These are phyloP conservation scores for Euproctis similis DNA, from an alignment of 2,888 invertebrate genomes.

Conservation along the genomic window DNA sequence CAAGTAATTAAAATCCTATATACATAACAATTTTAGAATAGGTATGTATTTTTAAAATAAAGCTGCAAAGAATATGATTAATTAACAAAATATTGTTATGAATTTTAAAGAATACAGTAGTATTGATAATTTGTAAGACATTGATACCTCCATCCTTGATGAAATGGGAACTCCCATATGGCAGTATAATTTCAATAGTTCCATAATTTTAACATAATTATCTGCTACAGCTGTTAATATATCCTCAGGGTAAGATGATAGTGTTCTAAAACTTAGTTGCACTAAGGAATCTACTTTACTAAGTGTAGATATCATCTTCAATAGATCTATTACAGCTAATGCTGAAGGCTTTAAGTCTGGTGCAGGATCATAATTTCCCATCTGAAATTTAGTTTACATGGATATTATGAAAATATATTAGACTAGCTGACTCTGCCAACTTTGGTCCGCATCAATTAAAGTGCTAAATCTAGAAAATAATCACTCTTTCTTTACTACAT, in stretches of 20 bases:
- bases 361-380: slow-evolving; percentile 13
- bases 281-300: slow-evolving; percentile 31
- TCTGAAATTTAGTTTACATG: slow-evolving; percentile 24
- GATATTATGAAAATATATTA: too few species aligned
- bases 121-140: too few species aligned
- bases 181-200: slow-evolving; percentile 33
- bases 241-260: slow-evolving; percentile 41
- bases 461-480: too few species aligned
- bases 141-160: neutral
- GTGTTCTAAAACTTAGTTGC: slow-evolving; percentile 34
- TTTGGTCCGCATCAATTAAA: too few species aligned
- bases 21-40: too few species aligned
- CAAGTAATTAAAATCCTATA: too few species aligned
- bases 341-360: slow-evolving; percentile 38
- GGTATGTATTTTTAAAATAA: too few species aligned
- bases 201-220: slow-evolving; percentile 26
- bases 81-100: too few species aligned
- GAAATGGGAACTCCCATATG: slow-evolving; percentile 17
- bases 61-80: too few species aligned
- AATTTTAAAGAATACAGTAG: too few species aligned
- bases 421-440: too few species aligned
- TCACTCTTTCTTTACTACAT: too few species aligned
- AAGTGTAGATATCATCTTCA: slow-evolving; percentile 31
- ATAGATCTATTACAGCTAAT: slow-evolving; percentile 32
- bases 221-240: slow-evolving; percentile 25